Evolutionary conservation across 1,140 invertebrate genomes (phyloP), one percentile per base, ranked within the genome.

Genomic region (Achroia grisella): DNA sequence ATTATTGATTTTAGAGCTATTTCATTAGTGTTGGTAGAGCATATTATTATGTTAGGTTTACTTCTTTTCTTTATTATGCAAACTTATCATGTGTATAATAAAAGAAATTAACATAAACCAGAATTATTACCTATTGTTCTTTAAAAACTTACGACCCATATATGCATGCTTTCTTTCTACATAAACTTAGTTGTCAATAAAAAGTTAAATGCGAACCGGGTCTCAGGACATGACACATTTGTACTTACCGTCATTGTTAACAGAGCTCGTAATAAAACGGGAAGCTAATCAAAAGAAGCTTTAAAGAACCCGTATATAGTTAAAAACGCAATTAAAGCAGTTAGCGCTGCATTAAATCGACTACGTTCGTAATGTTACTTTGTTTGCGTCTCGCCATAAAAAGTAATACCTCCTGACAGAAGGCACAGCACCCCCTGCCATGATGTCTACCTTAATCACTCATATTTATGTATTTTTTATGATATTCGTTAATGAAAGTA

Each of bases 381-480:
- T 71, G 63, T 78, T 71, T 66, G 66, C 58, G 52, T 64, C 52
- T 67, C 48, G 35, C 66, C 58, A 58, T 73, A 75, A 74, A 77
- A 65, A 57, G 56, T 64, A 63, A 71, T 75, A 57, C 59, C 61
- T 67, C 57, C 46, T 45, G 61, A 62, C 62, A 58, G 46, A 60
- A 52, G 50, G 48, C 54, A 58, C 35, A 33, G 29, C 39, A 41
- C 62, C 74, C 68, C 63, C 67, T 52, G 67, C 62, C 48, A 66
- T 39, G 71, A 58, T 67, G 59, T 69, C 62, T 68, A 67, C 67
- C 68, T 74, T 74, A 74, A 79, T 81, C 75, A 74, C 66, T 76
- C 64, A 71, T 61, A 76, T 82, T 82, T 78, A 75, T 76, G 75
- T 63, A 69, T 52, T 76, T 46, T 80, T 81, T 81, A 76, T 71